Evolutionary conservation across 1,140 invertebrate genomes (phyloP).

Genomic region (Cotesia glomerata): DNA sequence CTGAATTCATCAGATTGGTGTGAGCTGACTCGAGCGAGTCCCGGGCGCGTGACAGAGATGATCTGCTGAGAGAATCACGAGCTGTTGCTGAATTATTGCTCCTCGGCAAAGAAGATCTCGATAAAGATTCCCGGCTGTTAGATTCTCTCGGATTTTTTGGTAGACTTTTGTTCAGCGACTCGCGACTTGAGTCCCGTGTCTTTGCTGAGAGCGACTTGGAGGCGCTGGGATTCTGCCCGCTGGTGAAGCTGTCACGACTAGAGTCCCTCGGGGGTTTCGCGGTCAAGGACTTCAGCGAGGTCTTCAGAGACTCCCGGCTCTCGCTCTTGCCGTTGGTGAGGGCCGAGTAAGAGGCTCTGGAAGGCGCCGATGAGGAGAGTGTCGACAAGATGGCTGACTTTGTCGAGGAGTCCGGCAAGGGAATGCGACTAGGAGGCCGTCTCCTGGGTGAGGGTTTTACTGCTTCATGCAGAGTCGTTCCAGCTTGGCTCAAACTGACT

Average conservation of each 20-base stretch:
- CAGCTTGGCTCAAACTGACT: conserved; percentile 36
- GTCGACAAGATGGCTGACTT: conserved; percentile 66
- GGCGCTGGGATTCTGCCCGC: neutral
- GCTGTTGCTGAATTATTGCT: conserved; percentile 48
- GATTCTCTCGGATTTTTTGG: conserved; percentile 56
- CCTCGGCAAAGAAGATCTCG: conserved; percentile 50
- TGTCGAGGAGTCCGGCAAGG: conserved; percentile 66
- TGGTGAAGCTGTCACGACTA: conserved; percentile 48
- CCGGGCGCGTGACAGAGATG: conserved; percentile 50
- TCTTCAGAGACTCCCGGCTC: conserved; percentile 68
- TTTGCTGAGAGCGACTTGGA: conserved; percentile 24
- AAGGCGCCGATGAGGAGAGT: conserved; percentile 50
- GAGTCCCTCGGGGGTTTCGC: conserved; percentile 44
- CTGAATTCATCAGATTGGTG: neutral
- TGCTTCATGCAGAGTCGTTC: neutral
- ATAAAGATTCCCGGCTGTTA: conserved; percentile 46
- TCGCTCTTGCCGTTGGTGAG: conserved; percentile 59
- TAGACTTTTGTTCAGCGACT: conserved; percentile 67
- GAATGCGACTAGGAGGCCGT: conserved; percentile 73
- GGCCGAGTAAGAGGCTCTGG: conserved; percentile 37
- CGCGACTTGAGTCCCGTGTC: conserved; percentile 59
- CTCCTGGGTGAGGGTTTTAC: conserved; percentile 63
- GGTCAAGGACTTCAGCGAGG: conserved; percentile 63
- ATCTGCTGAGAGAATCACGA: conserved; percentile 54
- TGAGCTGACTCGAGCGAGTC: conserved; percentile 51